Evolutionary conservation across 2,797 vertebrate genomes (phyloP).

Genomic region (Taenioides sp.): DNA sequence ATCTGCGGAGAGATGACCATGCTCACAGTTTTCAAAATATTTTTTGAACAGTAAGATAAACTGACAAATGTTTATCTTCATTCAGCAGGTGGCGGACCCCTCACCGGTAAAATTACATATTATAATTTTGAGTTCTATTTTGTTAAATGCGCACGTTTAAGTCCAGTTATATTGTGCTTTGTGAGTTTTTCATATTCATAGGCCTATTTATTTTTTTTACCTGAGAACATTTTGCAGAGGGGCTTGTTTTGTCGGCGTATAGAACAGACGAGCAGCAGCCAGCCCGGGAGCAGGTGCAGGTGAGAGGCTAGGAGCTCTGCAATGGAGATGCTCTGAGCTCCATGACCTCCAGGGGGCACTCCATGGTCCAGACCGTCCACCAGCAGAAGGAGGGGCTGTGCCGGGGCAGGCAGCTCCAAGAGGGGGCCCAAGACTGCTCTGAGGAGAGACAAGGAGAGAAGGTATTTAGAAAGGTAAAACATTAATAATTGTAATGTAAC

Average conservation of each 20-base stretch:
- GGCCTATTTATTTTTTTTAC: conserved; percentile 45
- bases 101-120: no score
- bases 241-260: conserved; percentile 79
- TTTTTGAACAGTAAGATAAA: no score
- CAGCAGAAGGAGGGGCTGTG: conserved; percentile 76
- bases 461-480: conserved; percentile 1
- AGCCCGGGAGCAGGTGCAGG: conserved; percentile 79
- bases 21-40: no score
- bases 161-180: neutral
- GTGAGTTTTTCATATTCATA: neutral
- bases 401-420: conserved; percentile 72
- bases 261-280: conserved; percentile 83
- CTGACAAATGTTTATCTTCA: no score
- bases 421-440: conserved; percentile 79
- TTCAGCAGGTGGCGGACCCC: no score
- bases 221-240: conserved; percentile 81
- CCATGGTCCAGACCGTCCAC: conserved; percentile 73
- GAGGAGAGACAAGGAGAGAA: conserved; percentile 22
- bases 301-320: conserved; percentile 76
- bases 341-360: conserved; percentile 12
- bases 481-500: no score
- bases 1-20: no score
- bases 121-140: no score
- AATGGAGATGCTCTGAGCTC: conserved; percentile 65
- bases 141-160: neutral